Conservation (phyloP, 1,140 invertebrate species). For the Eurosta solidaginis region DNA sequence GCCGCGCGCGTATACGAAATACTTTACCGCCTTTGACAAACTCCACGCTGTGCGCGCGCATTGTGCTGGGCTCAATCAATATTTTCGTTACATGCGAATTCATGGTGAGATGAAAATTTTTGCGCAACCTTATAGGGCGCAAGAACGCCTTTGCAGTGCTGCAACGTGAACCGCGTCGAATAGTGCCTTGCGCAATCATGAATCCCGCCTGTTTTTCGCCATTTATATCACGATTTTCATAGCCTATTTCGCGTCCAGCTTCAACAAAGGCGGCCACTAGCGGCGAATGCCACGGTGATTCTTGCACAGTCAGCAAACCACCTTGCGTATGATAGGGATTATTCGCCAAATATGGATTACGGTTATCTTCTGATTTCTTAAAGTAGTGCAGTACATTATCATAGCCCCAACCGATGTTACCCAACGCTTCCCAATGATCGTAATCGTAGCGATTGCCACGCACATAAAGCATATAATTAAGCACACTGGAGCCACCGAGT, state of each 20-base stretch:
- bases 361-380: slow-evolving; percentile 86
- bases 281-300: slow-evolving; percentile 82
- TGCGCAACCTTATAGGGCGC: slow-evolving; percentile 73
- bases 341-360: slow-evolving; percentile 77
- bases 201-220: slow-evolving; percentile 82
- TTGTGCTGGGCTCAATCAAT: slow-evolving; percentile 72
- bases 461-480: slow-evolving; percentile 95
- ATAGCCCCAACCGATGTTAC: slow-evolving; percentile 89
- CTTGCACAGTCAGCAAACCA: slow-evolving; percentile 81
- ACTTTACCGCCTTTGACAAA: slow-evolving; percentile 72
- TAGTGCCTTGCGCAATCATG: slow-evolving; percentile 89
- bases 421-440: slow-evolving; percentile 85
- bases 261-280: slow-evolving; percentile 81
- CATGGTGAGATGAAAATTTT: slow-evolving; percentile 79
- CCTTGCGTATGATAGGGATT: slow-evolving; percentile 75
- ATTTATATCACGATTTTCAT: slow-evolving; percentile 86
- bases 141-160: slow-evolving; percentile 90
- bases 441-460: slow-evolving; percentile 83
- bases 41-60: slow-evolving; percentile 75
- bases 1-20: slow-evolving; percentile 69
- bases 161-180: slow-evolving; percentile 81
- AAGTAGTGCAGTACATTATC: slow-evolving; percentile 87
- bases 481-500: slow-evolving; percentile 84
- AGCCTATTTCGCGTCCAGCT: slow-evolving; percentile 85
- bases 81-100: slow-evolving; percentile 76